Base-by-base conservation (phyloP, 2,113 vertebrate species). In the Larimichthys crocea region DNA sequence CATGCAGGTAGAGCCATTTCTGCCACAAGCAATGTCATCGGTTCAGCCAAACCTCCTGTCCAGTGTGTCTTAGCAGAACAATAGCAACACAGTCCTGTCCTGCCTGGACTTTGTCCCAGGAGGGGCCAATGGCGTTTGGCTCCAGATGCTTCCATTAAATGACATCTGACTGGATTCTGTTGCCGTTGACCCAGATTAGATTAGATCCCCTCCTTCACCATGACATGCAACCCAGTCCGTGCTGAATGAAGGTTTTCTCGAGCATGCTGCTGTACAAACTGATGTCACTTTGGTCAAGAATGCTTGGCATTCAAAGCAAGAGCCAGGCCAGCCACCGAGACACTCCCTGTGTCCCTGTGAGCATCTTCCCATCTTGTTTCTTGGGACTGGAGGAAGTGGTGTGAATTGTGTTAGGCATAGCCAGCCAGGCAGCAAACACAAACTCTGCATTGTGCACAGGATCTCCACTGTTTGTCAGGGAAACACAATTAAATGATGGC, bases 161-260 rank as follows among this genome's bases (percentile, higher is more conserved):
- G 0, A 57, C 14, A 14, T 44, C 1, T 4, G 1, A 0, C 0
- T 14, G 1, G 12, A 62, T 0, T 55, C 0, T 59, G 0, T 52
- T 4, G 19, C 72, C 44, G 19, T 10, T 71, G 31, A 74, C 10
- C 75, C 70, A 67, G 0, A 57, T n/a, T n/a, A n/a, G n/a, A 0
- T 24, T 16, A n/a, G 4, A 4, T 11, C 19, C 12, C 46, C 16
- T 87, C 86, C 19, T 22, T 59, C 26, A 74, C 64, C 69, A 74
- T 55, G 16, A 82, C 82, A 42, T 82, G 53, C 66, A 86, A 22
- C 29, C 79, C 72, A 0, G 79, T 75, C 75, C 79, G 82, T 0
- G 57, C 74, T 40, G 70, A 85, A 10, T 50, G 62, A 6, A 68
- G 31, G 0, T 14, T 0, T 24, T 0, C 24, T 4, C 40, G 0